Evolutionary conservation across 1,140 invertebrate species (phyloP), one percentile per base, ranked within the genome.

Genomic region (Periplaneta americana): DNA sequence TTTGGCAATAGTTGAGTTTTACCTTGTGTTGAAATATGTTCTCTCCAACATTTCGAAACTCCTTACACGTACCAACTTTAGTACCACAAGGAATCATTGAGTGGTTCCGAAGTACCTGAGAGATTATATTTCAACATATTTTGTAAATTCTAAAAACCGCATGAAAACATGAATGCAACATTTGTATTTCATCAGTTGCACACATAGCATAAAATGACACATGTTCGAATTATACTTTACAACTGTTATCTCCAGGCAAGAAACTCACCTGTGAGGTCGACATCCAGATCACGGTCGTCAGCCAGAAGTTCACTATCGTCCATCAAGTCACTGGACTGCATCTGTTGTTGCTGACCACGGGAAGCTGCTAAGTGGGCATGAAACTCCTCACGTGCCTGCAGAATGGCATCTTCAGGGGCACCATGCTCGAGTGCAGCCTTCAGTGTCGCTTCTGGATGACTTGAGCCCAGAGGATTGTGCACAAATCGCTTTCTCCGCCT

Each of bases 401-500:
- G 90, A 81, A 98, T 97, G 57, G 97, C 97, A 90, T 98, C 97
- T 88, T 98, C 96, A 37, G 96, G 96, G 33, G 94, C 96, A 75
- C 95, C 95, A 87, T 97, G 95, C 87, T 97, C 95, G 82, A 96
- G 90, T 34, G 96, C 94, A 57, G 96, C 95, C 88, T 97, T 96
- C 0, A 98, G 89, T 18, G 96, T 97, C 33, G 97, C 97, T 89
- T 98, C 96, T 18, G 96, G 95, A 90, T 99, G 97, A 83, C 94
- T 94, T 15, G 96, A 95, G 0, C 98, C 98, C 82, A 96, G 91
- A 34, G 97, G 95, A 92, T 99, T 99, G 84, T 97, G 96, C 31
- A 99, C 95, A 87, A 99, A 96, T 77, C 98, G 91, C 87, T 98
- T 96, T 81, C 98, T 92, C 81, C 98, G 91, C 36, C 98, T 91